Percentiles rank a stretch among this genome's conserved stretches.
phyloP scores from a whole-genome alignment of 1,140 invertebrate species.

The Pygmarrhopalites habei region DNA sequence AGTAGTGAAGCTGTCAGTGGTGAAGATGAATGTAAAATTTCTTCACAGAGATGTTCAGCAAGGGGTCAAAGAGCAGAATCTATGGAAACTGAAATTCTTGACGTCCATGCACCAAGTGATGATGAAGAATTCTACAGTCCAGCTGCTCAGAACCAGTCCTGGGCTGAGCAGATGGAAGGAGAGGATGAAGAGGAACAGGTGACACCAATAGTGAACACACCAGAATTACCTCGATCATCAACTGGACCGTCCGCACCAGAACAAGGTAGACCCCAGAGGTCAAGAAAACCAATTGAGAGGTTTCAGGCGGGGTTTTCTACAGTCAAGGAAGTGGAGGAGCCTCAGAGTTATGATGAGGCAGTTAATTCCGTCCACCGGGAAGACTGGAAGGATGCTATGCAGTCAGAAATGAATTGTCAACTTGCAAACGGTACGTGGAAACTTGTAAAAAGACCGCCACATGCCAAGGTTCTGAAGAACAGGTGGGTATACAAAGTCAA shows the following conservation, averaged over 20 bases:
- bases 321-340: background rate
- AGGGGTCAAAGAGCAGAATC: background rate
- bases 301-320: background rate
- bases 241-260: background rate
- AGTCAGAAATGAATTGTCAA: slow-evolving; percentile 15
- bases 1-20: background rate
- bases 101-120: background rate
- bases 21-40: background rate
- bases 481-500: slow-evolving; percentile 38
- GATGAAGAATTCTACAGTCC: background rate
- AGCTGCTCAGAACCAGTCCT: background rate
- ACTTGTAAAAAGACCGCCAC: slow-evolving; percentile 21
- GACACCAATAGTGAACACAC: background rate
- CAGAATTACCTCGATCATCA: background rate
- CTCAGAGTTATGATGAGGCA: slow-evolving; percentile 15
- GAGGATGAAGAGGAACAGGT: background rate
- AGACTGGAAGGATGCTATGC: slow-evolving; percentile 14
- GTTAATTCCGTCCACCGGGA: background rate
- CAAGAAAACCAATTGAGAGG: background rate
- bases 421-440: slow-evolving; percentile 12
- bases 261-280: background rate
- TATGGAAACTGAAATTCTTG: slow-evolving; percentile 1
- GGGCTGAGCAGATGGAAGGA: slow-evolving; percentile 7
- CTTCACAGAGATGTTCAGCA: background rate
- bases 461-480: slow-evolving; percentile 28